Base-by-base conservation (phyloP, 2,797 vertebrate species). In the Atherinosoma microstoma region DNA sequence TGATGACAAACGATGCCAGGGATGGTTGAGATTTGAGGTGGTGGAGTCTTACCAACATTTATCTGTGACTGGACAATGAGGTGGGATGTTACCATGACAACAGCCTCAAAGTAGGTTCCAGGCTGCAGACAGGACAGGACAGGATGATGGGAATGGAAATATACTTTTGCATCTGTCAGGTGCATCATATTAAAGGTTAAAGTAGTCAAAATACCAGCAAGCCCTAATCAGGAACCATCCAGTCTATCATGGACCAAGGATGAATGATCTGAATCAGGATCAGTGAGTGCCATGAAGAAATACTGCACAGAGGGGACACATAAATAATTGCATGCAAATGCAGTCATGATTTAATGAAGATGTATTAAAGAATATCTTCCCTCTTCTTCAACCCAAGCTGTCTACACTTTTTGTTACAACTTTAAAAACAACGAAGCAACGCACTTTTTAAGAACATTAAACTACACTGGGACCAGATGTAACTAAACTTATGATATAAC, bases 31-130 rank as follows among this genome's bases (percentile, higher is more conserved):
- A 61, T 65, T 72, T 35, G 32, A 58, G 73, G 66, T 69, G 84
- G 35, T 79, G 84, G 79, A 76, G 70, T 86, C 90, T 92, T 91
- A 91, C 89, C 91, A 72, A 76, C 80, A 80, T 85, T 79, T 64
- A 58, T 82, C 77, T 86, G 80, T 84, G 79, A 89, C 68, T 84
- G 84, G 85, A 89, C 82, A 90, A 81, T 90, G 87, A 82, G 76
- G 71, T 78, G 83, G 71, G 82, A 84, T 83, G 87, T 81, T 88
- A 82, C 79, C 72, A 60, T 88, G 89, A 89, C 86, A 89, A 91
- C 77, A 73, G 83, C 71, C 83, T 70, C 58, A 72, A 79, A 71
- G 80, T 71, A 70, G 70, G 75, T 76, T 87, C 80, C 85, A 40
- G 73, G 79, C 84, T 92, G 90, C 69, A 84, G 82, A 84, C 73